Percentiles rank a stretch among this genome's conserved stretches.
phyloP scores from a whole-genome alignment of 92 coral and sea anemone genomes.

The Phenganax stokvisi region DNA sequence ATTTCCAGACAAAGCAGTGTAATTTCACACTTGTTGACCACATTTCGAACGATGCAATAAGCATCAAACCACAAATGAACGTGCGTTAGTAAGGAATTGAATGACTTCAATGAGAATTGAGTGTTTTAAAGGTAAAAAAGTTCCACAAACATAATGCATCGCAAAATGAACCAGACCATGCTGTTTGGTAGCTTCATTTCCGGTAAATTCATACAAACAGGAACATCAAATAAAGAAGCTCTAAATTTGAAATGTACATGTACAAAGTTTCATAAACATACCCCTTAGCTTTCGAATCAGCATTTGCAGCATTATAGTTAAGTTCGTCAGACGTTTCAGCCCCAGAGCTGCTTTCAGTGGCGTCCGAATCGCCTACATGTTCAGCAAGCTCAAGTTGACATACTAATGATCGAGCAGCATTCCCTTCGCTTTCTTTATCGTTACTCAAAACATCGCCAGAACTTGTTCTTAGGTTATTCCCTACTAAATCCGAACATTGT shows the following conservation, averaged over 20 bases:
- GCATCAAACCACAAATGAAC: neutral
- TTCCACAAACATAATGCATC: neutral
- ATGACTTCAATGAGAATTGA: neutral
- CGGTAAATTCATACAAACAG: conserved; percentile 5
- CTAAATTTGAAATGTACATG: neutral
- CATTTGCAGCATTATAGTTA: conserved; percentile 27
- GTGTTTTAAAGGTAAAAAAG: neutral
- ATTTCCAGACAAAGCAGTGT: neutral
- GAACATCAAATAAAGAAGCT: neutral
- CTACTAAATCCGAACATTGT: neutral
- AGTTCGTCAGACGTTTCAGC: conserved; percentile 90
- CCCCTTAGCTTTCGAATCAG: conserved; percentile 38
- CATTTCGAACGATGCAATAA: neutral
- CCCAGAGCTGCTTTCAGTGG: conserved; percentile 91
- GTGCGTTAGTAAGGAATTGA: no score
- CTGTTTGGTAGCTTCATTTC: conserved; percentile 23
- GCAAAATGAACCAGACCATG: neutral
- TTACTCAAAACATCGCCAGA: neutral
- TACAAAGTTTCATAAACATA: neutral
- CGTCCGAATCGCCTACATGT: conserved; percentile 91
- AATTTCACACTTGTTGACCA: neutral
- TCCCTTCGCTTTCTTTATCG: conserved; percentile 57
- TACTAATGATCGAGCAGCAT: conserved; percentile 62
- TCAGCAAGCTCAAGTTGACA: conserved; percentile 89
- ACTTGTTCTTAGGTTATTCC: neutral